Conservation (phyloP, 1,140 invertebrate genomes). For the Philotrypesis tridentata region DNA sequence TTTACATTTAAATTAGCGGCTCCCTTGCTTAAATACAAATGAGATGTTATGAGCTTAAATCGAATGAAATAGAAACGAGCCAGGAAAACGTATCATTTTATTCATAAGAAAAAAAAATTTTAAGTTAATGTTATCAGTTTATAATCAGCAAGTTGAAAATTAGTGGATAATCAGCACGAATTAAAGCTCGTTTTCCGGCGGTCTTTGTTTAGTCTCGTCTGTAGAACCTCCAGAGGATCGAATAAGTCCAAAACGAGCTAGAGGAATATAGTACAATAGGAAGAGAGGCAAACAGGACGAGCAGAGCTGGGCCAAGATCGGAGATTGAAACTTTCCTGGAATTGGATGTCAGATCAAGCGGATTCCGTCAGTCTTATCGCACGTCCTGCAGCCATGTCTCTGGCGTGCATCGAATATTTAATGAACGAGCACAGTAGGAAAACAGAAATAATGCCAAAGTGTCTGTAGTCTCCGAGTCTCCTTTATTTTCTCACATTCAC, state of each 20-base stretch:
- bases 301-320: constrained; percentile 41
- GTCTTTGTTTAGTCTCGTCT: constrained; percentile 57
- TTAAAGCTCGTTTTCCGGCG: not conserved
- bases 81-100: no score
- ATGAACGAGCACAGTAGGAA: constrained; percentile 46
- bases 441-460: constrained; percentile 49
- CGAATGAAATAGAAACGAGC: no score
- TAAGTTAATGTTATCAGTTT: no score
- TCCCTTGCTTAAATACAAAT: not conserved
- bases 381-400: constrained; percentile 55
- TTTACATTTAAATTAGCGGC: not conserved
- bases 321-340: constrained; percentile 68
- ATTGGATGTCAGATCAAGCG: constrained; percentile 67
- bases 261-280: constrained; percentile 20
- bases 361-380: constrained; percentile 63
- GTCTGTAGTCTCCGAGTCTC: constrained; percentile 1
- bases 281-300: not conserved
- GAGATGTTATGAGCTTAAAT: constrained; percentile 28
- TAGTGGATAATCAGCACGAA: constrained; percentile 4
- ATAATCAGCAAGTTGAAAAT: no score
- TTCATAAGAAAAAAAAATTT: no score
- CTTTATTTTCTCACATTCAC: not conserved
- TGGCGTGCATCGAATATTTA: constrained; percentile 66
- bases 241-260: not conserved
- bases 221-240: constrained; percentile 60